Conservation (phyloP, 2,888 invertebrate species). For the Ctenicera cuprea region DNA sequence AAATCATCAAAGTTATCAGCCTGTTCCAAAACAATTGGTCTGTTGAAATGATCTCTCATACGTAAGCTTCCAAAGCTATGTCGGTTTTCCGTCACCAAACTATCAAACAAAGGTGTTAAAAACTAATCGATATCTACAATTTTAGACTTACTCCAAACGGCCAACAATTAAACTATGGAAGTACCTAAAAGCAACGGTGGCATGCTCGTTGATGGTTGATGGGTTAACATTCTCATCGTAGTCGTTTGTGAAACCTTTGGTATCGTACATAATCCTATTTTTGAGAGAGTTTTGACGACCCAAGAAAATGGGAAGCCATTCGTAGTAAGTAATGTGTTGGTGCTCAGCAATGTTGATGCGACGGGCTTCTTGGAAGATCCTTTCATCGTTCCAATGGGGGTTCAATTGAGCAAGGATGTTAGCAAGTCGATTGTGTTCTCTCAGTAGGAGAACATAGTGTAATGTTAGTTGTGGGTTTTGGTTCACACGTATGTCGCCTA, state of each 20-base stretch:
- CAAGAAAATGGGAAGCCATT: constrained; percentile 85
- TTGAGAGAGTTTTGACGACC: constrained; percentile 79
- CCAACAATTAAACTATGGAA: constrained; percentile 84
- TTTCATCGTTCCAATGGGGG: constrained; percentile 86
- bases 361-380: constrained; percentile 83
- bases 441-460: constrained; percentile 79
- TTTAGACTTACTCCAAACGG: constrained; percentile 78
- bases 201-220: constrained; percentile 80
- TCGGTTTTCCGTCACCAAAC: constrained; percentile 78
- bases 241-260: constrained; percentile 78
- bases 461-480: constrained; percentile 84
- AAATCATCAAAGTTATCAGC: constrained; percentile 82
- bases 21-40: constrained; percentile 80
- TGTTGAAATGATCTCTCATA: constrained; percentile 83
- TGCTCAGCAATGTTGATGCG: constrained; percentile 81
- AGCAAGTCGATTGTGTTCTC: constrained; percentile 86
- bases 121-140: no score
- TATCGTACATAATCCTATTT: constrained; percentile 78
- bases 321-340: constrained; percentile 85
- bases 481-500: constrained; percentile 82
- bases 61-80: constrained; percentile 76
- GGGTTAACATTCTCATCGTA: constrained; percentile 81
- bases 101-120: constrained; percentile 66
- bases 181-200: constrained; percentile 83
- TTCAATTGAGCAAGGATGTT: constrained; percentile 78